Evolutionary conservation across 2,888 invertebrate species (phyloP).

Genomic region (Stramonita haemastoma): DNA sequence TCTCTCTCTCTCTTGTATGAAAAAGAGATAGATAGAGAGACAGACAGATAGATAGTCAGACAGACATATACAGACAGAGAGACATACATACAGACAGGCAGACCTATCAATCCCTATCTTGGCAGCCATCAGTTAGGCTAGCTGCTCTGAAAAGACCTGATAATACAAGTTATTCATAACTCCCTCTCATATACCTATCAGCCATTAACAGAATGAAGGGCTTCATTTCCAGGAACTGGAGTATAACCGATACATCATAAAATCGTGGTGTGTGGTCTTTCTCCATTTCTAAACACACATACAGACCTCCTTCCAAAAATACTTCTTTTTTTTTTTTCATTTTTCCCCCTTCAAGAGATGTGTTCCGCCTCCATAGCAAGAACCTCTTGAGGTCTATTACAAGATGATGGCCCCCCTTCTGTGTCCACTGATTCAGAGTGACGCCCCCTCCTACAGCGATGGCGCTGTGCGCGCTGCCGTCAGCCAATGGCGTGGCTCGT

Average conservation of each 20-base stretch:
- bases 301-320: neutral
- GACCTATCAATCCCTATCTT: neutral
- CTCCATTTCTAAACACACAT: neutral
- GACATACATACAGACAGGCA: neutral
- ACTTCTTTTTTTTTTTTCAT: no score
- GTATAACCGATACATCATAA: constrained; percentile 37
- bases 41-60: neutral
- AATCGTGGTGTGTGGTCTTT: constrained; percentile 24
- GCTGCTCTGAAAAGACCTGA: neutral
- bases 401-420: constrained; percentile 38
- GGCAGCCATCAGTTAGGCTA: neutral
- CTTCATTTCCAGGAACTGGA: neutral
- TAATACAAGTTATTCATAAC: neutral
- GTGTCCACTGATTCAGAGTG: constrained; percentile 36
- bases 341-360: neutral
- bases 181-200: neutral
- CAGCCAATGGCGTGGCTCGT: constrained; percentile 35
- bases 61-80: neutral
- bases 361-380: neutral
- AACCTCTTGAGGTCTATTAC: constrained; percentile 32
- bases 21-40: no score
- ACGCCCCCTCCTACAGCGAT: constrained; percentile 41
- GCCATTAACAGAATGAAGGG: neutral
- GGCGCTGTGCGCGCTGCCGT: constrained; percentile 30
- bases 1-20: no score